Evolutionary conservation across 2,113 vertebrate genomes (phyloP), one percentile per base, ranked within the genome.

Genomic region (Ramphastos sulfuratus): DNA sequence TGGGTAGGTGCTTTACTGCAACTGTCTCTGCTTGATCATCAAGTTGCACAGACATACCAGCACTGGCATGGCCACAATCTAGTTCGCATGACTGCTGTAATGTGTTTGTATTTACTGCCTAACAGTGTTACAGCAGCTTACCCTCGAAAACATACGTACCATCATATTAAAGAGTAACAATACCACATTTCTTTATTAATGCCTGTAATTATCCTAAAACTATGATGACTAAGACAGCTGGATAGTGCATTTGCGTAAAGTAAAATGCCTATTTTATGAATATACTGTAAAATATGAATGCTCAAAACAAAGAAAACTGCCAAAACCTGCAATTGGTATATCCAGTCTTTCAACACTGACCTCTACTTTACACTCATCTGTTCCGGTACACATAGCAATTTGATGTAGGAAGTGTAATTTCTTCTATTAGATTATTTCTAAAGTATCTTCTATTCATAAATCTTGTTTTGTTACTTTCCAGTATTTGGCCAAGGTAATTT

Each of bases 41-140:
- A 25, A 75, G 27, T 5, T 48, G 31, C 74, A 64, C 2, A 74
- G 59, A 67, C 42, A 85, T 61, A 74, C n/a, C n/a, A 76, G 54
- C 44, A 60, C 59, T 48, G 64, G 31, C 31, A 64, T 3, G 61
- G 46, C 31, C 60, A 75, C 44, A 56, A 15, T 74, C 14, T 27
- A n/a, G 31, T 28, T 9, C 50, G 15, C 73, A 85, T 17, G 79
- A 89, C 37, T 85, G 83, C 84, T 96, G 87, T 89, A 87, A 90
- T 31, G 59, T 87, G 86, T 85, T 89, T 67, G 71, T 75, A 87
- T 60, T 88, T 95, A 95, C 50, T 52, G 55, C 73, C 93, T 96
- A 97, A 96, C 94, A 96, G 92, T 77, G 90, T 31, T 92, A 30
- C 77, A 87, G 81, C 14, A 92, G 82, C 91, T 96, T 91, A 95